Conservation (phyloP, 2,888 invertebrate genomes). For the Eledone cirrhosa region DNA sequence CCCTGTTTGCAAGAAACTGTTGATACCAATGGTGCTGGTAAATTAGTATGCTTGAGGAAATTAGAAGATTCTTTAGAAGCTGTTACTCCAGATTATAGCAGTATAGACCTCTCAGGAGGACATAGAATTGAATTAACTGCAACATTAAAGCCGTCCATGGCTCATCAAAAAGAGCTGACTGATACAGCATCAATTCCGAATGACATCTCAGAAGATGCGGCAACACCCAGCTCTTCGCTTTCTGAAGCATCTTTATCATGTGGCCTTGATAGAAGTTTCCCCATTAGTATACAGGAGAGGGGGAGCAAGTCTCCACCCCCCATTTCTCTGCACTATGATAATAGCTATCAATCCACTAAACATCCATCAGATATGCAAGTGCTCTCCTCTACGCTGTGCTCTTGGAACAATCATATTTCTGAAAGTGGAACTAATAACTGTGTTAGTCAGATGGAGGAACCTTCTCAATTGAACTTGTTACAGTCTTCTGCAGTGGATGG, state of each 20-base stretch:
- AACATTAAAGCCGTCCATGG: constrained; percentile 20
- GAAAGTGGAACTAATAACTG: too few relatives aligned
- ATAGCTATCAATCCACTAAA: constrained; percentile 8
- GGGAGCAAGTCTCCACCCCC: constrained; percentile 6
- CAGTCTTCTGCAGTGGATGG: too few relatives aligned
- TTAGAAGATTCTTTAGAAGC: too few relatives aligned
- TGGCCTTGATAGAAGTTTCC: constrained; percentile 21
- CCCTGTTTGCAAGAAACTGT: constrained; percentile 6
- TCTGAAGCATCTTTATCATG: constrained; percentile 22
- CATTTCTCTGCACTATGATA: background rate
- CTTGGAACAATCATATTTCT: too few relatives aligned
- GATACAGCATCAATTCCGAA: background rate
- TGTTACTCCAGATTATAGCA: too few relatives aligned
- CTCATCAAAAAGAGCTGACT: constrained; percentile 13
- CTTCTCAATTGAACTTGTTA: too few relatives aligned
- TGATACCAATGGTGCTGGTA: constrained; percentile 9
- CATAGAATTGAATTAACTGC: too few relatives aligned
- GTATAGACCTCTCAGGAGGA: too few relatives aligned
- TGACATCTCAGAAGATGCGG: background rate
- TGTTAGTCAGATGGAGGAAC: too few relatives aligned
- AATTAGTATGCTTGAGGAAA: background rate
- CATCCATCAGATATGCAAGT: constrained; percentile 11
- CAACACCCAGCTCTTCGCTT: constrained; percentile 13
- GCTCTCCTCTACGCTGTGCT: too few relatives aligned
- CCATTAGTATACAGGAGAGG: constrained; percentile 11